phyloP scores from a whole-genome alignment of 2,113 vertebrate species.

The Actinemys pallida region DNA sequence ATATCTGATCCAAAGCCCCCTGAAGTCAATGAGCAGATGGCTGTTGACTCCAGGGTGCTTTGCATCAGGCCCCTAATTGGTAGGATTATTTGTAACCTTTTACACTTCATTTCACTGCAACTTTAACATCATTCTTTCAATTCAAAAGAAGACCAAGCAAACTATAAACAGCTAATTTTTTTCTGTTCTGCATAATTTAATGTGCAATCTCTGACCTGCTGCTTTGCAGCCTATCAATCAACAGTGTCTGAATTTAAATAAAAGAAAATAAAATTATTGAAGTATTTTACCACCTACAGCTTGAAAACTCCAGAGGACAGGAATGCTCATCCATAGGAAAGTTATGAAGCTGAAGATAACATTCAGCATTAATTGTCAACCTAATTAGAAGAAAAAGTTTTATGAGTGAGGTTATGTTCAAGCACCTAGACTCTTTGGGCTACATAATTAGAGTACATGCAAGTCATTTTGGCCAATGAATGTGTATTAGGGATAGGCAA shows the following conservation, averaged over 20 bases:
- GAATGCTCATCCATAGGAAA: slow-evolving; percentile 99
- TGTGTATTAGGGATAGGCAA: not conserved
- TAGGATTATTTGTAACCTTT: not conserved
- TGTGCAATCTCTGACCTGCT: not conserved
- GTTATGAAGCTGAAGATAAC: slow-evolving; percentile 99
- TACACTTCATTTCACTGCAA: too few species aligned
- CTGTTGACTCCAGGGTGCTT: not conserved
- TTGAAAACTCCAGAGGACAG: slow-evolving; percentile 98
- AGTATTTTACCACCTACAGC: slow-evolving; percentile 90
- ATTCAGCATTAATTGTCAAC: slow-evolving; percentile 99
- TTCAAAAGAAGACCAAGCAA: slow-evolving; percentile 9
- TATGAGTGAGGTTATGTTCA: not conserved
- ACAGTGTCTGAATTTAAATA: not conserved
- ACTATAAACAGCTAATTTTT: not conserved
- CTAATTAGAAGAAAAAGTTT: slow-evolving; percentile 82
- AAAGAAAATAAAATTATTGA: not conserved
- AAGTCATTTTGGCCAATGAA: slow-evolving; percentile 24
- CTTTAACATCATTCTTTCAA: not conserved
- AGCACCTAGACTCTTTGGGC: not conserved
- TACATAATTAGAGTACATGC: not conserved
- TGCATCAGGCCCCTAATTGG: not conserved
- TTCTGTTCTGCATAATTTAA: not conserved
- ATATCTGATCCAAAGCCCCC: not conserved
- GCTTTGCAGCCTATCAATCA: not conserved
- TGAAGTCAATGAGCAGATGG: not conserved